Conservation (phyloP, 2,113 vertebrate genomes). For the Leucoraja erinaceus region DNA sequence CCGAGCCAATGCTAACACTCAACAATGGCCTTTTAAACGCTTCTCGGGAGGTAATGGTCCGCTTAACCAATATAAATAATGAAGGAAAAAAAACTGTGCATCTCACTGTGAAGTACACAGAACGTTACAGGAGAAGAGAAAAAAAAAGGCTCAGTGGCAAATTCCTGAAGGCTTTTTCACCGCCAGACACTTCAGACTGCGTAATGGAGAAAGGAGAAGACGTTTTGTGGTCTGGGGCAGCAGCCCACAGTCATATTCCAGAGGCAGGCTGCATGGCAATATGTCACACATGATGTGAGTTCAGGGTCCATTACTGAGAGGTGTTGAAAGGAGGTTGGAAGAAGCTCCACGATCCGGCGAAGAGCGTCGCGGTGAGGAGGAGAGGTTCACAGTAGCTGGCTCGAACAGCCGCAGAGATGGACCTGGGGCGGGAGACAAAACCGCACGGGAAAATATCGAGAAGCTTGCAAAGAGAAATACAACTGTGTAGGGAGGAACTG, state of each 20-base stretch:
- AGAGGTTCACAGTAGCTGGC: not conserved
- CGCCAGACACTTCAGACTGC: not conserved
- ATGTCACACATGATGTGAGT: conserved; percentile 24
- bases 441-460: too few species aligned
- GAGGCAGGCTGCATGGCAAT: conserved; percentile 26
- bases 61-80: conserved; percentile 26
- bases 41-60: not conserved
- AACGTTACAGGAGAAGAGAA: not conserved
- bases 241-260: conserved; percentile 30
- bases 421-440: not conserved
- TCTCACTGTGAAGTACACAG: not conserved
- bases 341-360: not conserved
- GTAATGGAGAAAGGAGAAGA: conserved; percentile 34
- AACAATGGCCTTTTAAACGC: conserved; percentile 27
- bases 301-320: conserved; percentile 9
- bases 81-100: not conserved
- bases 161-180: conserved; percentile 27
- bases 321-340: conserved; percentile 21
- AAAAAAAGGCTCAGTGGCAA: not conserved
- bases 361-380: not conserved
- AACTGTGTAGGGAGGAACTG: too few species aligned
- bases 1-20: not conserved
- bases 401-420: not conserved
- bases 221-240: conserved; percentile 26
- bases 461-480: not conserved